Percentiles rank a stretch among this genome's conserved stretches.
Conservation (phyloP, 35 echinoderm and acorn worm genomes). For the Antedon bifida region DNA sequence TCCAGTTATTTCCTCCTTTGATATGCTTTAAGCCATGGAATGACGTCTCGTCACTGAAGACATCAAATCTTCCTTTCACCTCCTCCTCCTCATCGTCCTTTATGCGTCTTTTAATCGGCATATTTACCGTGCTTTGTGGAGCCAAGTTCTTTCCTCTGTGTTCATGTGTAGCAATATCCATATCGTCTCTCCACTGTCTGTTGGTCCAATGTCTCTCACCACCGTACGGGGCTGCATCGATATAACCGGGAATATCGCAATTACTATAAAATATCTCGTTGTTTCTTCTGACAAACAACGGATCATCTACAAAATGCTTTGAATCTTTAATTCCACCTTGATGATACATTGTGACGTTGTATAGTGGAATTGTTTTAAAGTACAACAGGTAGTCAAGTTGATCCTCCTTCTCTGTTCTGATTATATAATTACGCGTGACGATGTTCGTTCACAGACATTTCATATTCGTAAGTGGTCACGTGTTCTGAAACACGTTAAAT, state of each 20-base stretch:
- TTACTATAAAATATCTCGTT: background rate
- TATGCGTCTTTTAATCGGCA: too few relatives aligned
- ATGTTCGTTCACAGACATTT: too few relatives aligned
- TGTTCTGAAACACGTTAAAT: too few relatives aligned
- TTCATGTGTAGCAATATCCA: background rate
- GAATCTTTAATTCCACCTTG: too few relatives aligned
- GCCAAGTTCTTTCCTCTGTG: too few relatives aligned
- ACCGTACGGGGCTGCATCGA: background rate
- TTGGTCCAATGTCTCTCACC: background rate
- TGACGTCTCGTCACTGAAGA: background rate
- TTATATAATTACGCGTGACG: too few relatives aligned
- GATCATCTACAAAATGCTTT: background rate
- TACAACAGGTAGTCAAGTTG: too few relatives aligned
- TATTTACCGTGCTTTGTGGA: too few relatives aligned
- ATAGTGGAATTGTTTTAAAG: too few relatives aligned
- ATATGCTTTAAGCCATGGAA: background rate
- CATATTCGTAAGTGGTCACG: too few relatives aligned
- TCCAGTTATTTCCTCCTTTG: background rate
- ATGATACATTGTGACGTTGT: too few relatives aligned
- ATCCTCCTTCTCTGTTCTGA: too few relatives aligned
- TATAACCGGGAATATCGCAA: background rate
- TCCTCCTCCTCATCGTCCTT: background rate
- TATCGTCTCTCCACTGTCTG: background rate
- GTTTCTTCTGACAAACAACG: background rate
- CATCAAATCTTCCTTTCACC: background rate